Percentiles rank a stretch among this genome's conserved stretches.
Evolutionary conservation across 2,888 invertebrate genomes (phyloP).

Genomic region (Amphimallon solstitiale): DNA sequence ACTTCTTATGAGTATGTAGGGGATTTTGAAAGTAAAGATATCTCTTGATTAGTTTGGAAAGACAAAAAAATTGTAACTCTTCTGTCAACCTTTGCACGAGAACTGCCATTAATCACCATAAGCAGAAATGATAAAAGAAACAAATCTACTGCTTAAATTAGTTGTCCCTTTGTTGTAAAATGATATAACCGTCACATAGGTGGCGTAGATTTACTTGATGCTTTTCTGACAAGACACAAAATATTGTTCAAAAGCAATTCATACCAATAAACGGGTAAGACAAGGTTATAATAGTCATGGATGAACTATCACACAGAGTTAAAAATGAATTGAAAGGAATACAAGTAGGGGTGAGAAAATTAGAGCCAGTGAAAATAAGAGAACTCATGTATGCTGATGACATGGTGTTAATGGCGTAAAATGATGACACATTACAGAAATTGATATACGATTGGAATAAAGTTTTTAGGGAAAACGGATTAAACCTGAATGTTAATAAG

Average conservation of each 20-base stretch:
- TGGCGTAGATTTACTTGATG: constrained; percentile 15
- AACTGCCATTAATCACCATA: constrained; percentile 24
- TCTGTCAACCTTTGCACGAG: constrained; percentile 45
- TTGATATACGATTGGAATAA: too few species aligned
- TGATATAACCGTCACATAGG: constrained; percentile 31
- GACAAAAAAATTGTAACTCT: constrained; percentile 49
- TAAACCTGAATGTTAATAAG: too few species aligned
- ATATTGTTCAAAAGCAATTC: constrained; percentile 9
- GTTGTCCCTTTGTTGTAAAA: constrained; percentile 14
- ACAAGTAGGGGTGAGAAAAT: too few species aligned
- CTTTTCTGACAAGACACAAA: constrained; percentile 11
- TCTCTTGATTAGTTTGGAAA: constrained; percentile 46
- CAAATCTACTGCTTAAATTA: constrained; percentile 9
- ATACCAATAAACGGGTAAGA: too few species aligned
- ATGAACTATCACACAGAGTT: too few species aligned
- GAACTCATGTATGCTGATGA: too few species aligned
- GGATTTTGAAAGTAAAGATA: constrained; percentile 43
- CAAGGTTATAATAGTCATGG: too few species aligned
- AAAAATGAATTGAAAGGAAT: too few species aligned
- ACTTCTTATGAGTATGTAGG: constrained; percentile 48
- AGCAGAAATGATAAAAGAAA: constrained; percentile 19
- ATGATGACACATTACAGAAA: too few species aligned
- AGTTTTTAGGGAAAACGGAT: too few species aligned
- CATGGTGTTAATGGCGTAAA: too few species aligned
- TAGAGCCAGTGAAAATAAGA: too few species aligned